These are phyloP conservation scores for Myopa tessellatipennis DNA, from an alignment of 2,888 invertebrate genomes.

Conservation along the genomic window DNA sequence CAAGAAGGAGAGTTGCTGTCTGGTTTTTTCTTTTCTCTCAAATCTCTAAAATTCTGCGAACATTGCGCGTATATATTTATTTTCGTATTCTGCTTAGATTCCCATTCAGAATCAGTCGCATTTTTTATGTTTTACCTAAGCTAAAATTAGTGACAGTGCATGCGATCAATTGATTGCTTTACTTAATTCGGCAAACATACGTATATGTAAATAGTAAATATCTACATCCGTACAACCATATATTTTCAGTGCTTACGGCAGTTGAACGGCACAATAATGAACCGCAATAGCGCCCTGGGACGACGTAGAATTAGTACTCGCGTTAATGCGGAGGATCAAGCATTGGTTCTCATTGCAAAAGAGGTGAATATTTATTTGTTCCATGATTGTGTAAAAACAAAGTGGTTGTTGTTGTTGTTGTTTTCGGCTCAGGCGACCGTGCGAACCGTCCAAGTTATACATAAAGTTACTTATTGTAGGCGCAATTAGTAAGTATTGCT, in stretches of 20 bases:
- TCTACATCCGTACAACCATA: background rate
- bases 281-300: constrained; percentile 15
- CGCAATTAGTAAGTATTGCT: too few relatives aligned
- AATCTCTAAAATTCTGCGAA: background rate
- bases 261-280: constrained; percentile 17
- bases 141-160: constrained; percentile 11
- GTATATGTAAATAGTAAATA: background rate
- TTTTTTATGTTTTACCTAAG: constrained; percentile 1
- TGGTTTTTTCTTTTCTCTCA: background rate
- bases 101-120: constrained; percentile 25
- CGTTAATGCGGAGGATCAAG: constrained; percentile 26
- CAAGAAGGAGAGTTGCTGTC: too few relatives aligned
- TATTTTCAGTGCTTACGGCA: background rate
- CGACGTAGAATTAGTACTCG: constrained; percentile 21
- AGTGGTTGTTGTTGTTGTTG: too few relatives aligned
- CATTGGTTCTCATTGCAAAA: constrained; percentile 26
- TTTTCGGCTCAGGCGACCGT: too few relatives aligned
- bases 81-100: constrained; percentile 18
- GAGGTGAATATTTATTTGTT: constrained; percentile 23
- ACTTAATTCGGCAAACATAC: background rate
- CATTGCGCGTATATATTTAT: constrained; percentile 18
- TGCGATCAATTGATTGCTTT: constrained; percentile 9
- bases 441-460: too few relatives aligned
- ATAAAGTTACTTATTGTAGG: too few relatives aligned
- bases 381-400: too few relatives aligned